Base-by-base conservation (phyloP, 2,113 vertebrate genomes). In the Ageneiosus marmoratus region DNA sequence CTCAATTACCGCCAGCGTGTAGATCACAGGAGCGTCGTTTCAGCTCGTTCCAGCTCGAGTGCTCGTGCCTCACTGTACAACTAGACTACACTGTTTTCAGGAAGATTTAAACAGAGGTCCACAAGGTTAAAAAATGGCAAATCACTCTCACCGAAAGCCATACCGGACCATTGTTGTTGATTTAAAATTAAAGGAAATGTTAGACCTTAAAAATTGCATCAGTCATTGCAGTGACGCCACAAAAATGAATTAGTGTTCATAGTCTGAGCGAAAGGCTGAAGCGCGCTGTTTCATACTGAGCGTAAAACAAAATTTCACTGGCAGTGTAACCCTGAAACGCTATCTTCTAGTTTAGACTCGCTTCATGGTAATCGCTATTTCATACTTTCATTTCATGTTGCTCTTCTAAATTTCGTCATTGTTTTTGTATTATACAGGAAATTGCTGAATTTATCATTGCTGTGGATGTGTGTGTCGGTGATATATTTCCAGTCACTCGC, bases 201-300 rank as follows among this genome's bases (percentile, higher is more conserved):
- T 22, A 34, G 37, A 41, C 5, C 3, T 41, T 41, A 41, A 41
- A 51, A 67, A 34, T 51, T 73, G 29, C 12, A 48, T 18, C 32
- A 55, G 53, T 56, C 58, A 24, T 18, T 82, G 7, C 34, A 70
- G 41, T 58, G 55, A 44, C 80, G 11, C 44, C 73, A 69, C 50
- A 79, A 9, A 75, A 34, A 69, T 62, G 56, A 78, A 77, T 62
- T 41, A 48, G 50, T 58, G 41, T 60, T 60, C 51, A 74, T 74
- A 78, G 79, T 74, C 65, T 53, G 48, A 69, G 34, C 22, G 41
- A 73, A 70, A 84, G 8, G 29, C 34, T 81, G 79, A 70, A 87
- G 70, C 74, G n/a, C 63, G 44, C 37, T 67, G n/a, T 4, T 81
- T 65, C 44, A 63, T 53, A n/a, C 2, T 70, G 20, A 8, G 63